phyloP scores from a whole-genome alignment of 2,797 vertebrate species.

The Phrynocephalus vlangalii region DNA sequence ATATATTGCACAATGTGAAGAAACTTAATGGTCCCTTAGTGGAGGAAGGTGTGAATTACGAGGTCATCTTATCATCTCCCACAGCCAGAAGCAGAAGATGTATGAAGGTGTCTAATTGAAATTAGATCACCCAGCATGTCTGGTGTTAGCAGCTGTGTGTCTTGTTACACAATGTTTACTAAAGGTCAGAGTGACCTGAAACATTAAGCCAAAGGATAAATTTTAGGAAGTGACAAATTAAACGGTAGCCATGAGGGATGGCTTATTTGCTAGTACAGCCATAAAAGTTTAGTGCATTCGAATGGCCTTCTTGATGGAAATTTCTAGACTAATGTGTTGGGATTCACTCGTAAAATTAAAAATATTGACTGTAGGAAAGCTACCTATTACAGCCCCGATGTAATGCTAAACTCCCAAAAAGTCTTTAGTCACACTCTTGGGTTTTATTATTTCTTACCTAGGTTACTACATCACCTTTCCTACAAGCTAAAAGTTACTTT shows the following conservation, averaged over 20 bases:
- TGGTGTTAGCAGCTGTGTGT: neutral
- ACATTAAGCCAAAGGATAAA: slow-evolving; percentile 27
- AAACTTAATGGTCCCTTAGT: neutral
- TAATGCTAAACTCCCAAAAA: neutral
- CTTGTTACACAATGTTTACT: slow-evolving; percentile 13
- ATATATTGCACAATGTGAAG: neutral
- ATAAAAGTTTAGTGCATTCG: slow-evolving; percentile 11
- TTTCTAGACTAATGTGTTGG: slow-evolving; percentile 21
- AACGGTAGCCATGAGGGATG: slow-evolving; percentile 1
- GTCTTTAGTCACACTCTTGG: slow-evolving; percentile 20
- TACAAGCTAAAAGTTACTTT: neutral
- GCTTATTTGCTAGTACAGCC: slow-evolving; percentile 17
- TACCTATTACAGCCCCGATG: neutral
- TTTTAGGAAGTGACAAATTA: slow-evolving; percentile 28
- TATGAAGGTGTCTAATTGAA: neutral
- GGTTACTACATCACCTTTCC: slow-evolving; percentile 15
- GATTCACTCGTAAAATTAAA: slow-evolving; percentile 39
- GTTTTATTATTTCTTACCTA: slow-evolving; percentile 29
- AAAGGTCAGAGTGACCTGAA: slow-evolving; percentile 28
- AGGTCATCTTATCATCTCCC: neutral
- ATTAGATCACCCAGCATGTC: slow-evolving; percentile 27
- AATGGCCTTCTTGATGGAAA: neutral
- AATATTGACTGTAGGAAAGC: slow-evolving; percentile 21
- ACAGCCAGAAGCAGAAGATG: slow-evolving; percentile 11
- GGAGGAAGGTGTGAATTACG: slow-evolving; percentile 33